Base-by-base conservation (phyloP, 2,113 vertebrate genomes). In the Procavia capensis region DNA sequence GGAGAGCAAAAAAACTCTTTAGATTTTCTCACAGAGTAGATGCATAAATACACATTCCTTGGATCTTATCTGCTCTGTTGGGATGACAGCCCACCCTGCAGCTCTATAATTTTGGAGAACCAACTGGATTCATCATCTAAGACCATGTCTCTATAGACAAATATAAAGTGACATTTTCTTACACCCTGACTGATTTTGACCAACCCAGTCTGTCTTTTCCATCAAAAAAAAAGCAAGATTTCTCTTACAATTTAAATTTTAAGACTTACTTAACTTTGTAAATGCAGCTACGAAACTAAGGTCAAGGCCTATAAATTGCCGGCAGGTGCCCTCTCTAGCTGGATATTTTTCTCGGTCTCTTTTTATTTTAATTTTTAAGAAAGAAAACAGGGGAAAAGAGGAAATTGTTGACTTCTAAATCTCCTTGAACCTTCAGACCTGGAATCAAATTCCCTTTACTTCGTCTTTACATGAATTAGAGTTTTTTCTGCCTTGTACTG, bases 401-500 rank as follows among this genome's bases (percentile, higher is more conserved):
- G 31, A 39, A 82, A 90, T 10, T 29, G 29, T 13, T 86, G 83
- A 96, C 94, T 85, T 94, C 79, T 86, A 97, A 91, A 36, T 94
- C 47, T 96, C 88, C 83, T 97, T 96, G 79, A 96, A 96, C 90
- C 19, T 96, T 75, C 74, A 93, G 47, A 95, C 41, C 79, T 85
- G 88, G 79, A 93, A 88, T 97, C 94, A 93, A 95, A 43, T 84
- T 95, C 45, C 88, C 90, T 94, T 94, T 63, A 85, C 36, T 64
- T 96, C 66, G 43, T 85, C 82, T 86, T 83, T 59, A 84, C 17
- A 41, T 47, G 86, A 96, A 79, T 81, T 93, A 94, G 85, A 94
- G 76, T 92, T 97, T 70, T 91, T 96, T 91, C 82, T 92, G 24
- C 63, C 92, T 95, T 90, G 9, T 20, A 59, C 9, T 39, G 66